Conservation (phyloP, 1,140 invertebrate species). For the Papilio dardanus region DNA sequence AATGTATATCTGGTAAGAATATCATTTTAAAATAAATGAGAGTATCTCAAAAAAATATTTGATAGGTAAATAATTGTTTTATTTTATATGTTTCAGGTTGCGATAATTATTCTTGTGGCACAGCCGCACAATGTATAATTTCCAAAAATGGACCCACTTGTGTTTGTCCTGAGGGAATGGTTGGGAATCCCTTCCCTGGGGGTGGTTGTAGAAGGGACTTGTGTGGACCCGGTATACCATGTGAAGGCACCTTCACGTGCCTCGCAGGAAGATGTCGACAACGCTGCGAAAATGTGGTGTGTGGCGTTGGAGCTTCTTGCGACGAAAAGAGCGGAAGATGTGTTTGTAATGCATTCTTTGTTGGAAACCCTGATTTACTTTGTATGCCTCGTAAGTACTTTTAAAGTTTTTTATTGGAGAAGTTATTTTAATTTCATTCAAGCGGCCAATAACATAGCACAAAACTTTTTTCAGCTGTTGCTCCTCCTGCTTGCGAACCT, state of each 20-base stretch:
- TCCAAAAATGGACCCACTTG: constrained; percentile 93
- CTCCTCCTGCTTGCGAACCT: constrained; percentile 90
- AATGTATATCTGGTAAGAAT: constrained; percentile 89
- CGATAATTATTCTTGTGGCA: constrained; percentile 90
- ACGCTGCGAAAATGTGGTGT: constrained; percentile 92
- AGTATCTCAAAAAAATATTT: constrained; percentile 3
- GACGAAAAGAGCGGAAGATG: constrained; percentile 91
- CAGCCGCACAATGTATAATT: constrained; percentile 94
- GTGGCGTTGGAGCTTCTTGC: constrained; percentile 90
- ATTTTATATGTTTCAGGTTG: constrained; percentile 84
- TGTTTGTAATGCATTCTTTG: constrained; percentile 92
- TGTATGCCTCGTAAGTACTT: constrained; percentile 94
- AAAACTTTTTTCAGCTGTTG: constrained; percentile 84
- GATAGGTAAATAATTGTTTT: constrained; percentile 28
- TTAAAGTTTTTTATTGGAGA: not conserved
- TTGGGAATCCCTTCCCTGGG: constrained; percentile 95
- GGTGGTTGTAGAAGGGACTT: constrained; percentile 91
- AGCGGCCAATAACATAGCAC: not conserved
- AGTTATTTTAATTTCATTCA: not conserved
- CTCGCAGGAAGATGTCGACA: constrained; percentile 92
- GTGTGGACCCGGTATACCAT: constrained; percentile 89
- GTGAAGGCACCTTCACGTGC: constrained; percentile 90
- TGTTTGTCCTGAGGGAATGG: constrained; percentile 92
- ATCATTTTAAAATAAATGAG: constrained; percentile 12
- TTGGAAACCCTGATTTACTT: constrained; percentile 93